Conservation (phyloP, 2,113 vertebrate genomes). For the Paraplagusia blochii region DNA sequence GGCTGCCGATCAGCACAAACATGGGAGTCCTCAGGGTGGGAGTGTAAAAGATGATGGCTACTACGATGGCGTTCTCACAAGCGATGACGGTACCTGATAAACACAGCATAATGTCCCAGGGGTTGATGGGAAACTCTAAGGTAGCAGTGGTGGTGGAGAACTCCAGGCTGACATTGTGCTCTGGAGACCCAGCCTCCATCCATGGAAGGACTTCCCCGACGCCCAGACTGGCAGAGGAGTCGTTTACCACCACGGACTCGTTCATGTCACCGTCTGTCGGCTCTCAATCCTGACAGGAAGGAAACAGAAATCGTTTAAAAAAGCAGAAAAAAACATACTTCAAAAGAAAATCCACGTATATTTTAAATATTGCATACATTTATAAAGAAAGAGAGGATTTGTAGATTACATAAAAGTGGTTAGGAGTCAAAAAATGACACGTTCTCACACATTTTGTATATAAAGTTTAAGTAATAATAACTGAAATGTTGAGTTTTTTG, state of each 20-base stretch:
- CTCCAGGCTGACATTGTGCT: slow-evolving; percentile 71
- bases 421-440: no score
- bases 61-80: slow-evolving; percentile 94
- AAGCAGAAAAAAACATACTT: no score
- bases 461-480: no score
- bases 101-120: slow-evolving; percentile 96
- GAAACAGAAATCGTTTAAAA: background rate
- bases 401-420: no score
- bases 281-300: slow-evolving; percentile 41
- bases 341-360: no score
- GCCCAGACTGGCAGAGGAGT: slow-evolving; percentile 53
- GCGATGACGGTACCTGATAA: slow-evolving; percentile 94
- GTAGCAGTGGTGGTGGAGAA: slow-evolving; percentile 78
- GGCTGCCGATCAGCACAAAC: slow-evolving; percentile 93
- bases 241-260: slow-evolving; percentile 76
- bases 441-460: no score
- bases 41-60: slow-evolving; percentile 94
- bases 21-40: slow-evolving; percentile 90
- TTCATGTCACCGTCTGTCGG: slow-evolving; percentile 78
- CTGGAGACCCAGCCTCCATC: slow-evolving; percentile 55
- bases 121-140: slow-evolving; percentile 81
- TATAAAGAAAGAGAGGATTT: no score
- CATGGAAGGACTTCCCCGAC: slow-evolving; percentile 43
- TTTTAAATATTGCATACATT: no score
- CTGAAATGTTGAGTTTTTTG: no score